A percentile compares a stretch with the other conserved stretches of the same genome.
These are phyloP conservation scores for Antheraea assamensis DNA, from an alignment of 2,888 invertebrate genomes.

Conservation along the genomic window DNA sequence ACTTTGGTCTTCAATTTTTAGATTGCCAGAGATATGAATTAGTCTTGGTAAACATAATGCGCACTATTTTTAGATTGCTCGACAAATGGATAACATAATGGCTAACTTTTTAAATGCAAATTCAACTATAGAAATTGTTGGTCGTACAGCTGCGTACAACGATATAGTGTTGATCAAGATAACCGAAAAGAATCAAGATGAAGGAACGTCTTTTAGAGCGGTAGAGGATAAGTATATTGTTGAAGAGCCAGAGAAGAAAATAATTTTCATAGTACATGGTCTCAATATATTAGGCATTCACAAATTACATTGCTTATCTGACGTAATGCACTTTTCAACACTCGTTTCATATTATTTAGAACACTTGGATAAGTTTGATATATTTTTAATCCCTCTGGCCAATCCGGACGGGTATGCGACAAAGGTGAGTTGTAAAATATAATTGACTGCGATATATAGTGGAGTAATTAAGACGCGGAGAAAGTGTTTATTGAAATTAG, in stretches of 20 bases:
- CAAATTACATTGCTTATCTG: conserved; percentile 34
- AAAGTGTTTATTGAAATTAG: neutral
- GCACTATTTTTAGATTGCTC: conserved; percentile 45
- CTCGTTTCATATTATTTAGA: conserved; percentile 54
- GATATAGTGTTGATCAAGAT: conserved; percentile 60
- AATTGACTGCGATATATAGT: neutral
- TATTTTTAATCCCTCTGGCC: conserved; percentile 67
- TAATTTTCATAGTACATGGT: conserved; percentile 69
- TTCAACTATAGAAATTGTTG: conserved; percentile 47
- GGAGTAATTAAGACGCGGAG: neutral
- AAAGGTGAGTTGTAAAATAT: conserved; percentile 13
- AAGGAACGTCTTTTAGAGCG: conserved; percentile 42
- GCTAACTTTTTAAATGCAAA: conserved; percentile 43
- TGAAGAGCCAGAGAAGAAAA: conserved; percentile 59
- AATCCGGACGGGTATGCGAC: conserved; percentile 63
- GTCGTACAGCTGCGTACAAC: conserved; percentile 60
- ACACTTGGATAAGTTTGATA: conserved; percentile 66
- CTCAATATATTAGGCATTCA: conserved; percentile 56
- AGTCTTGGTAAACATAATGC: neutral
- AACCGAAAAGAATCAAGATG: conserved; percentile 29
- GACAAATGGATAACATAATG: conserved; percentile 41
- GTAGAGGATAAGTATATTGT: conserved; percentile 54
- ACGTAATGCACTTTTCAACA: conserved; percentile 30
- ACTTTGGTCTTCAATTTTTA: neutral
- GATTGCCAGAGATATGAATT: too few species aligned